Evolutionary conservation across 2,113 vertebrate species (phyloP), one percentile per base, ranked within the genome.

Genomic region (Psettodes erumei): DNA sequence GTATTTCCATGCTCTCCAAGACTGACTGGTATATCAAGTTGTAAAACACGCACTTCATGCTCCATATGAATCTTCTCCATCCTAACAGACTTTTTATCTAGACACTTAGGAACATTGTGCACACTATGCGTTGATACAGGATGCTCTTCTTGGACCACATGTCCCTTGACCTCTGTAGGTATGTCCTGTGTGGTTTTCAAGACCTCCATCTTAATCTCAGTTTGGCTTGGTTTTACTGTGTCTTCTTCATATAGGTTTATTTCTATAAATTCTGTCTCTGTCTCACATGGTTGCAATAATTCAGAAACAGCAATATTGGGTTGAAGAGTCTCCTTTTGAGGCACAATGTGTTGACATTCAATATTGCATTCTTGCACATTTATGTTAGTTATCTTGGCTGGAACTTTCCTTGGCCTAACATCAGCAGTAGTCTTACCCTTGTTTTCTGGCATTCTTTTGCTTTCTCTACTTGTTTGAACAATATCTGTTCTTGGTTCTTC

Each of bases 241-340:
- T 51, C 51, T 43, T 59, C 28, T 40, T 75, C 40, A 19, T 55
- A n/a, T 21, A 75, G 27, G 23, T 42, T 47, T 21, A 60, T 64
- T 75, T 83, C 60, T 53, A 48, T 50, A 19, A 66, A 40, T 27
- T 67, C 59, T 38, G 53, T 27, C 8, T 54, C 55, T 37, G 50
- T 37, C 6, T 81, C 69, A 59, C 25, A 48, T 27, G 30, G n/a
- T 8, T 54, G 50, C 11, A 53, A 4, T 18, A 5, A 1, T 55
- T 67, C 54, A 16, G 33, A 66, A 68, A n/a, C 21, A 6, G 56
- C 19, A 19, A 11, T 15, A 6, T 3, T 4, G 8, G 47, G 61
- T 32, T 83, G 73, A 51, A 54, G 30, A 16, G 0, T 72, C 32
- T 63, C 77, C 7, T 1, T 32, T 7, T 40, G 45, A 64, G 0